Evolutionary conservation across 1,140 invertebrate species (phyloP), one percentile per base, ranked within the genome.

Genomic region (Scaptodrosophila lebanonensis): DNA sequence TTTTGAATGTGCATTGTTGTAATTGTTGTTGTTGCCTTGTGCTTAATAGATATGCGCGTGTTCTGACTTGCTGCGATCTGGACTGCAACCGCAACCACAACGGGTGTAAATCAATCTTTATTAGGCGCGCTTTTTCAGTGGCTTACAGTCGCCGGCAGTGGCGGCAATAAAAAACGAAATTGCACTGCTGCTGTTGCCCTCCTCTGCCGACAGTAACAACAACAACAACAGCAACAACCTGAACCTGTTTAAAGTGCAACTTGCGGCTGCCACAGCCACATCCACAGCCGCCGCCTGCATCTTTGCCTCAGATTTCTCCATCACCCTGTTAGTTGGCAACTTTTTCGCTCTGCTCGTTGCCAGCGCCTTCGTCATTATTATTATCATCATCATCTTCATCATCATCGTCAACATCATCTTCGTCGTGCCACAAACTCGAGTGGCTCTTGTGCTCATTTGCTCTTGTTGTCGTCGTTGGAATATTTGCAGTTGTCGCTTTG

Each of bases 31-130:
- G 22, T 25, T 3, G 3, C 22, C 22, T 8, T 8, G 22, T 25
- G 22, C 8, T 3, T 25, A 25, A 4, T 32, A 2, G 38, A 25
- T 25, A 12, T 36, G 15, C 39, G 12, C 20, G 17, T 61, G 17
- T 9, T 44, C n/a, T 53, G 32, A 35, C 44, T 66, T n/a, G n/a
- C n/a, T n/a, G n/a, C n/a, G n/a, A n/a, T n/a, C n/a, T n/a, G n/a
- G n/a, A n/a, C n/a, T n/a, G n/a, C n/a, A n/a, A n/a, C n/a, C 12
- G 5, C 9, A 33, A 33, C 32, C 32, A n/a, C 32, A 33, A 33
- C 9, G 61, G 75, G 73, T 66, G 66, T 82, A 79, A 82, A 79
- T 79, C 75, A 79, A 79, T 82, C 75, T 79, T 79, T 79, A 79
- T 79, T 79, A 79, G 75, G 75, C 67, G 56, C 70, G 69, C 53